phyloP scores from a whole-genome alignment of 2,113 vertebrate species.

The Poeciliopsis occidentalis region DNA sequence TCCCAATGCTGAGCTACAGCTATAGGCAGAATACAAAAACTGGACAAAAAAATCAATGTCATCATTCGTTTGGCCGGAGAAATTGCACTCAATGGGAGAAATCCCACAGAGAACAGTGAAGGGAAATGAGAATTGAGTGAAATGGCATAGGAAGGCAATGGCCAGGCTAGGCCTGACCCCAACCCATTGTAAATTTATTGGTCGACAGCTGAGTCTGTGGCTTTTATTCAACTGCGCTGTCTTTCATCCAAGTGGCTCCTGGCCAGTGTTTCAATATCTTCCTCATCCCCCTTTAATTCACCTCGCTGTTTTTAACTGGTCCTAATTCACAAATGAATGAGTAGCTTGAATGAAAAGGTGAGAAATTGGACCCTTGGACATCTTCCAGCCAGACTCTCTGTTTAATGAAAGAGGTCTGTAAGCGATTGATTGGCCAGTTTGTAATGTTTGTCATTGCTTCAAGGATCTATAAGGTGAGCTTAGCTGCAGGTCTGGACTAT shows the following conservation, averaged over 20 bases:
- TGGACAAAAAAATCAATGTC: no score
- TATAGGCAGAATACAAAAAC: no score
- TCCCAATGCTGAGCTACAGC: no score
- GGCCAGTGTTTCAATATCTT: background rate
- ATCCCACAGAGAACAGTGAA: no score
- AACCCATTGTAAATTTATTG: no score
- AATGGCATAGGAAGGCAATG: no score
- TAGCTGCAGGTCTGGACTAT: background rate
- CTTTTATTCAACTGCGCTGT: background rate
- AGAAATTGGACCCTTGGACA: background rate
- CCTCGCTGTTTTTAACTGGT: background rate
- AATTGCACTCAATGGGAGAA: no score
- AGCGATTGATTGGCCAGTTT: background rate
- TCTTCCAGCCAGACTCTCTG: background rate
- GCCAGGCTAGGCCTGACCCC: no score
- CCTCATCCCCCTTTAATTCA: background rate
- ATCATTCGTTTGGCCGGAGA: no score
- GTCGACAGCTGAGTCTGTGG: background rate
- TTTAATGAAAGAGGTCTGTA: background rate
- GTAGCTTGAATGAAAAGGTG: background rate
- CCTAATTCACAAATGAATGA: background rate
- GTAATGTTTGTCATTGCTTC: background rate
- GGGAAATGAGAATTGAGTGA: no score
- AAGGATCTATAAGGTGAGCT: background rate
- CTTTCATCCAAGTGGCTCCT: background rate